Conservation (phyloP, 2,797 vertebrate genomes). For the Gambusia yucatana region DNA sequence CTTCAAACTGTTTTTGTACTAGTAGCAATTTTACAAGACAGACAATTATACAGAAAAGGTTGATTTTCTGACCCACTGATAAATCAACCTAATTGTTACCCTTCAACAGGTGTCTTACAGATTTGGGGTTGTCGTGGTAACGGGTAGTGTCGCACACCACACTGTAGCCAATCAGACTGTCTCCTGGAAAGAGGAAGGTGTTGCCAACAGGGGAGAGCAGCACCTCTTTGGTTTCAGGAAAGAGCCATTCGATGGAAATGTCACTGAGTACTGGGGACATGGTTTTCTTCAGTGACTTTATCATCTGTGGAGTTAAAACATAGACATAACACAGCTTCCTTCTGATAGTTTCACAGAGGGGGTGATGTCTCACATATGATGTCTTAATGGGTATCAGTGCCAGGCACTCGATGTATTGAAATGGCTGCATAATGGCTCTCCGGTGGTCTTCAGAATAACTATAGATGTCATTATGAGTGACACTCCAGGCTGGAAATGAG, state of each 20-base stretch:
- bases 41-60: background rate
- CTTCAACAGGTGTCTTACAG: conserved; percentile 70
- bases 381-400: conserved; percentile 56
- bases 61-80: conserved; percentile 1
- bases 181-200: conserved; percentile 92
- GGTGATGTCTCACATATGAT: conserved; percentile 44
- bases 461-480: conserved; percentile 43
- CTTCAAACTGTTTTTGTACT: background rate
- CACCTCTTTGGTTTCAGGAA: conserved; percentile 91
- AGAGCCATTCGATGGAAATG: conserved; percentile 93
- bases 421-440: conserved; percentile 54
- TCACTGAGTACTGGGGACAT: conserved; percentile 92
- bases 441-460: conserved; percentile 53
- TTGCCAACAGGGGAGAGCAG: conserved; percentile 89
- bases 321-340: conserved; percentile 16
- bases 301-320: conserved; percentile 82
- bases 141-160: conserved; percentile 88
- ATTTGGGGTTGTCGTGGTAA: conserved; percentile 85
- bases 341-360: conserved; percentile 4
- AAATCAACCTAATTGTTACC: background rate
- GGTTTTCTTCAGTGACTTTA: conserved; percentile 92
- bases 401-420: conserved; percentile 40
- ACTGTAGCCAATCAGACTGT: conserved; percentile 89
- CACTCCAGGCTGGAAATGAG: conserved; percentile 53
- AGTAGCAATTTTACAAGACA: background rate